Conservation (phyloP, 2,113 vertebrate species). For the Hippocampus zosterae region DNA sequence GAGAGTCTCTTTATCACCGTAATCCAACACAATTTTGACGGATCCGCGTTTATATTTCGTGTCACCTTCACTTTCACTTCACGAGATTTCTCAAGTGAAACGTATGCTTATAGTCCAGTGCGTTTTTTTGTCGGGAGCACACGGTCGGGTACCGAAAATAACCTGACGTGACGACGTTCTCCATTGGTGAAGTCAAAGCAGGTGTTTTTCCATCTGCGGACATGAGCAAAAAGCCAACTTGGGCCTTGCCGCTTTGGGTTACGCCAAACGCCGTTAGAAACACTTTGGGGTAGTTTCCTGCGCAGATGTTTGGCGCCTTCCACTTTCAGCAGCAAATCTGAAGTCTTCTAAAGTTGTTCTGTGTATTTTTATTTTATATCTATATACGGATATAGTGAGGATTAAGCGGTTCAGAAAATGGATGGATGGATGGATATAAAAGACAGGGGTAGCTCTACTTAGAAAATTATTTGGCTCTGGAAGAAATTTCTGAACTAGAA, state of each 20-base stretch:
- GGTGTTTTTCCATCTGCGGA: constrained; percentile 4
- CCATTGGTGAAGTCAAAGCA: not conserved
- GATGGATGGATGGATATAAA: too few relatives aligned
- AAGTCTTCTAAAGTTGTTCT: not conserved
- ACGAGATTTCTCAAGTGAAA: too few relatives aligned
- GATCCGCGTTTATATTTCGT: too few relatives aligned
- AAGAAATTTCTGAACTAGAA: too few relatives aligned
- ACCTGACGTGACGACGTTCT: not conserved
- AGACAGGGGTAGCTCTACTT: too few relatives aligned
- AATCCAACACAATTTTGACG: too few relatives aligned
- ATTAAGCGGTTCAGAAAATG: too few relatives aligned
- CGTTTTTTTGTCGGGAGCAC: not conserved
- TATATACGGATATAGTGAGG: too few relatives aligned
- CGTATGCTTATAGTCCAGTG: too few relatives aligned
- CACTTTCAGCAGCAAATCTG: not conserved
- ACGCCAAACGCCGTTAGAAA: constrained; percentile 6
- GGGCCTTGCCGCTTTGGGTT: not conserved
- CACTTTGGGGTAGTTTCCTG: not conserved
- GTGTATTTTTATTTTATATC: not conserved
- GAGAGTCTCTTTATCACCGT: too few relatives aligned
- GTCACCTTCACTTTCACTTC: too few relatives aligned
- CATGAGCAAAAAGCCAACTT: not conserved
- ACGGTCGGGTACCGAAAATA: not conserved
- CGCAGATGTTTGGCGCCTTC: constrained; percentile 1
- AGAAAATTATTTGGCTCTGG: too few relatives aligned